Evolutionary conservation across 2,888 invertebrate species (phyloP).

Genomic region (Carpatolechia fugitivella): DNA sequence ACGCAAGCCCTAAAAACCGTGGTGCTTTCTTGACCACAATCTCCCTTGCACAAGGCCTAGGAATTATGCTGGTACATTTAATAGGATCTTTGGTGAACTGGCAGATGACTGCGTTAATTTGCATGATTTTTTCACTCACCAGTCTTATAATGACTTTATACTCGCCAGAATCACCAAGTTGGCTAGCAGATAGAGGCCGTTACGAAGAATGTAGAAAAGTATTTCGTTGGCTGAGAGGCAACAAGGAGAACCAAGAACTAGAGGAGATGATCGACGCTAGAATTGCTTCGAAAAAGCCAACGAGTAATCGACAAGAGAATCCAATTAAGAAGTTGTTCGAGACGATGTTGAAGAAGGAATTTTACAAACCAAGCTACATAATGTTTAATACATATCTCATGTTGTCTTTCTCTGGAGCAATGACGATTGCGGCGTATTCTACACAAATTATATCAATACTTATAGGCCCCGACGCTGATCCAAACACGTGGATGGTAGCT

Average conservation of each 20-base stretch:
- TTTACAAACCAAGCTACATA: slow-evolving; percentile 77
- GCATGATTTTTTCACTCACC: slow-evolving; percentile 57
- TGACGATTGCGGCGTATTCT: slow-evolving; percentile 83
- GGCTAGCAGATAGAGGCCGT: slow-evolving; percentile 78
- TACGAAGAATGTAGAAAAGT: slow-evolving; percentile 74
- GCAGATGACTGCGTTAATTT: slow-evolving; percentile 73
- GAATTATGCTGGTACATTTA: slow-evolving; percentile 80
- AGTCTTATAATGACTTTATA: slow-evolving; percentile 60
- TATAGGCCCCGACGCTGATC: slow-evolving; percentile 78
- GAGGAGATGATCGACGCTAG: slow-evolving; percentile 52
- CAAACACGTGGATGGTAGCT: slow-evolving; percentile 81
- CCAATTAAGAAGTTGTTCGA: slow-evolving; percentile 25
- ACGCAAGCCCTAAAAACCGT: slow-evolving; percentile 78
- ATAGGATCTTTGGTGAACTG: slow-evolving; percentile 80
- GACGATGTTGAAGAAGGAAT: slow-evolving; percentile 59
- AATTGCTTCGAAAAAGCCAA: slow-evolving; percentile 19
- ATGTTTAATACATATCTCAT: slow-evolving; percentile 81
- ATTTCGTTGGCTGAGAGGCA: slow-evolving; percentile 79
- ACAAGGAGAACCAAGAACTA: slow-evolving; percentile 58
- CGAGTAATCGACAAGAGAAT: slow-evolving; percentile 26
- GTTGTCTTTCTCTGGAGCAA: slow-evolving; percentile 83
- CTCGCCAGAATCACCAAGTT: slow-evolving; percentile 82
- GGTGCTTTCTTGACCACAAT: slow-evolving; percentile 80
- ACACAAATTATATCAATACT: slow-evolving; percentile 78
- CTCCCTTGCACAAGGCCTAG: slow-evolving; percentile 78